These are phyloP conservation scores for Heliocidaris tuberculata DNA, from an alignment of 35 echinoderm and acorn worm species.

Conservation along the genomic window DNA sequence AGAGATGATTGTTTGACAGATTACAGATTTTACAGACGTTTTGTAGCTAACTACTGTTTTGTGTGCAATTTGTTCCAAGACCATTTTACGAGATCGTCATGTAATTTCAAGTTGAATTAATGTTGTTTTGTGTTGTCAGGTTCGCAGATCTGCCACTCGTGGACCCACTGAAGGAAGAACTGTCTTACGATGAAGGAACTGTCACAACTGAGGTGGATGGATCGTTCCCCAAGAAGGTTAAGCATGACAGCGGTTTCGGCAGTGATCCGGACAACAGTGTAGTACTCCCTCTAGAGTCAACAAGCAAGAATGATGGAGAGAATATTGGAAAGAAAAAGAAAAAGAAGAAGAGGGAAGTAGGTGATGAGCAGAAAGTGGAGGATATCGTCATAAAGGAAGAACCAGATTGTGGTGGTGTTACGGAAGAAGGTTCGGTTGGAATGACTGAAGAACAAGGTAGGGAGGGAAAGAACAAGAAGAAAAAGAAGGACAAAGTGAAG, in stretches of 20 bases:
- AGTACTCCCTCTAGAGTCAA: background rate
- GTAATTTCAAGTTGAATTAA: background rate
- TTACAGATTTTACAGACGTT: too few species aligned
- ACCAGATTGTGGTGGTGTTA: background rate
- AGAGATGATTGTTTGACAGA: too few species aligned
- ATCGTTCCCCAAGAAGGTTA: background rate
- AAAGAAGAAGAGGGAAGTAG: constrained; percentile 36
- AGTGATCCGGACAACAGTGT: background rate
- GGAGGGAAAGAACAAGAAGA: constrained; percentile 14
- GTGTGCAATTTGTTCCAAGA: too few species aligned
- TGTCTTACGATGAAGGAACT: background rate
- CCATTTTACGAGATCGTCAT: too few species aligned
- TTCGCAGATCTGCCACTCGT: background rate
- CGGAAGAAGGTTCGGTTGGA: background rate
- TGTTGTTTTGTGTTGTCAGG: constrained; percentile 8
- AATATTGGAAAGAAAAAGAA: constrained; percentile 29
- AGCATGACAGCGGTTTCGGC: constrained; percentile 31
- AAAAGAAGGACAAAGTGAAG: constrained; percentile 39
- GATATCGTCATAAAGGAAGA: background rate
- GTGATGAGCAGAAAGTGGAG: background rate
- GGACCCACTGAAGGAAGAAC: background rate
- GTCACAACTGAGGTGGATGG: background rate
- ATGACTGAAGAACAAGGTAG: background rate
- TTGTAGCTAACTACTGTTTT: too few species aligned
- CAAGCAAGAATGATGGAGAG: background rate